These are phyloP conservation scores for Origma solitaria DNA, from an alignment of 2,113 vertebrate genomes.

Conservation along the genomic window DNA sequence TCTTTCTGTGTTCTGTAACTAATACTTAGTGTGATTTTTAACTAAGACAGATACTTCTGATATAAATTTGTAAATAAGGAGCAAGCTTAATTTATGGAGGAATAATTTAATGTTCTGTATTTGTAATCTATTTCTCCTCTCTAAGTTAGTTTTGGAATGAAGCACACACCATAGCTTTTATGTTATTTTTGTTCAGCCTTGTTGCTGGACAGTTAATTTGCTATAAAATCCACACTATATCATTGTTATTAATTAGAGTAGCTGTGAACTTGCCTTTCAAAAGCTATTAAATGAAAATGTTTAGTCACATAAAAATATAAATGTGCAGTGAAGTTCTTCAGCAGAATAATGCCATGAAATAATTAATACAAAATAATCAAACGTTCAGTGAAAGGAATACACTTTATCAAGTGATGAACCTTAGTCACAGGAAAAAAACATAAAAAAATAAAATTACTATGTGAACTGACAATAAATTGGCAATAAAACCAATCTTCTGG, in stretches of 20 bases:
- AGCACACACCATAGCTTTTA: conserved; percentile 29
- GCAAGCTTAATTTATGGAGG: conserved; percentile 7
- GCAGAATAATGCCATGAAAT: not conserved
- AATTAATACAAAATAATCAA: conserved; percentile 41
- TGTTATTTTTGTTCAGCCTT: conserved; percentile 54
- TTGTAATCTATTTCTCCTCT: conserved; percentile 40
- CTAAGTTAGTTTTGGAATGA: conserved; percentile 56
- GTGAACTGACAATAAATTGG: not conserved
- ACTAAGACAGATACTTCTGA: not conserved
- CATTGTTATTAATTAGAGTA: conserved; percentile 62
- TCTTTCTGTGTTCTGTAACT: not conserved
- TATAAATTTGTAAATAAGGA: conserved; percentile 10
- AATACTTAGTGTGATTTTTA: not conserved
- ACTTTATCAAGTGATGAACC: not conserved
- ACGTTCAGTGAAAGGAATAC: not conserved
- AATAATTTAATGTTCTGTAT: conserved; percentile 38
- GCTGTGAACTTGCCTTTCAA: conserved; percentile 24
- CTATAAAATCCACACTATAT: conserved; percentile 47
- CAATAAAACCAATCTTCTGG: not conserved
- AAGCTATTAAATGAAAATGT: conserved; percentile 45
- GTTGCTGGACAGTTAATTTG: conserved; percentile 56
- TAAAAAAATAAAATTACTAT: not conserved
- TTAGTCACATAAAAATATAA: conserved; percentile 30
- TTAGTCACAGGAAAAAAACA: not conserved
- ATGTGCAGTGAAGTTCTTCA: not conserved